A percentile compares a stretch with the other conserved stretches of the same genome.
These are phyloP conservation scores for Pterostichus madidus DNA, from an alignment of 2,888 invertebrate genomes.

Conservation along the genomic window DNA sequence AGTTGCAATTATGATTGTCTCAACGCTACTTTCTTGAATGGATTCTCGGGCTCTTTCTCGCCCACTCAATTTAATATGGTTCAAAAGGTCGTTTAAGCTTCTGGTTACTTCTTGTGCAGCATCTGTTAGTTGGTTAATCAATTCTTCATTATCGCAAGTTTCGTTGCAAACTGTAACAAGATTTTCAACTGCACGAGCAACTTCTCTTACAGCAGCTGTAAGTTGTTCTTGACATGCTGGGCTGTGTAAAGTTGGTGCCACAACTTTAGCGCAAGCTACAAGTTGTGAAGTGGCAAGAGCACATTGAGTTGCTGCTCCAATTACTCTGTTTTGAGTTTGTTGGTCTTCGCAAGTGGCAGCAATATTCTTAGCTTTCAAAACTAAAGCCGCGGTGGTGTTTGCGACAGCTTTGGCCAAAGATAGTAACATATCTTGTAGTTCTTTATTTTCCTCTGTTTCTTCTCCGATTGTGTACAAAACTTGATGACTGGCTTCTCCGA, in stretches of 20 bases:
- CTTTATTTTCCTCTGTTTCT: constrained; percentile 90
- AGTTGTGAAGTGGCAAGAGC: constrained; percentile 98
- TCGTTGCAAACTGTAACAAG: constrained; percentile 91
- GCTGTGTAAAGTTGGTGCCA: constrained; percentile 90
- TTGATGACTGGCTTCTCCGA: constrained; percentile 97
- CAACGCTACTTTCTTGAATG: constrained; percentile 89
- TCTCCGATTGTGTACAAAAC: constrained; percentile 96
- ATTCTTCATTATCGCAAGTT: constrained; percentile 83
- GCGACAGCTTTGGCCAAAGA: constrained; percentile 98
- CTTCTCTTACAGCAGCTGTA: constrained; percentile 94
- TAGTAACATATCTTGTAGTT: constrained; percentile 92
- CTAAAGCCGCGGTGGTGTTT: constrained; percentile 97
- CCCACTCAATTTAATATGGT: constrained; percentile 89
- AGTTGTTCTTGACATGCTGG: constrained; percentile 94
- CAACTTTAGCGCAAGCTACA: constrained; percentile 97
- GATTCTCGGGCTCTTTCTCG: constrained; percentile 83
- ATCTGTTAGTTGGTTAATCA: constrained; percentile 86
- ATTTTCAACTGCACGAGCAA: constrained; percentile 93
- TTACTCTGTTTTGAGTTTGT: constrained; percentile 91
- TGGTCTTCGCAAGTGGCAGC: constrained; percentile 93
- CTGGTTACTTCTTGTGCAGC: constrained; percentile 94
- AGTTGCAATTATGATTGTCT: constrained; percentile 93
- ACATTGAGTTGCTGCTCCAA: constrained; percentile 97
- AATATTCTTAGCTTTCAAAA: constrained; percentile 97
- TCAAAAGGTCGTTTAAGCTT: constrained; percentile 92